Conservation (phyloP, 1,140 invertebrate genomes). For the Argopecten irradians region DNA sequence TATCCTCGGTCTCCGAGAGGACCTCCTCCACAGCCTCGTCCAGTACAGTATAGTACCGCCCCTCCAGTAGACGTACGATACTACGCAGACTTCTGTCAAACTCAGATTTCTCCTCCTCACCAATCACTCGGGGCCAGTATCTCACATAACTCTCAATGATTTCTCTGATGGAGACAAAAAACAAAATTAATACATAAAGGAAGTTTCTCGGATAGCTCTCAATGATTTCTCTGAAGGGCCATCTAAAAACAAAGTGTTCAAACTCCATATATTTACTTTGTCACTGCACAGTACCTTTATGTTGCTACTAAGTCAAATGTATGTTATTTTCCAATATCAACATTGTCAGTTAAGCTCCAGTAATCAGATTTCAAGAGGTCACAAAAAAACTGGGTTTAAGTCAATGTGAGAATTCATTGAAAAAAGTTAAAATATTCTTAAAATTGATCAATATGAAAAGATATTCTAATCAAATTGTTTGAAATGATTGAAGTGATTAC, state of each 20-base stretch:
- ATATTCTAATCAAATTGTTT: too few species aligned
- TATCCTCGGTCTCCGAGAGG: constrained; percentile 37
- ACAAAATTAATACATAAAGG: not conserved
- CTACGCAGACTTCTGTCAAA: constrained; percentile 52
- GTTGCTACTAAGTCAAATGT: too few species aligned
- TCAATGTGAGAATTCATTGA: too few species aligned
- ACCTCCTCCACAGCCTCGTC: constrained; percentile 59
- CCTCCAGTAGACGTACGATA: constrained; percentile 60
- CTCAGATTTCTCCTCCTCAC: constrained; percentile 47
- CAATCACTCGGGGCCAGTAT: constrained; percentile 44
- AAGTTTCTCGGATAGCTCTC: not conserved
- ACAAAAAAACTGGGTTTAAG: not conserved
- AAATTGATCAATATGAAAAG: too few species aligned
- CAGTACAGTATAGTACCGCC: constrained; percentile 59
- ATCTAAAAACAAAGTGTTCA: not conserved
- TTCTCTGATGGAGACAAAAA: constrained; percentile 47
- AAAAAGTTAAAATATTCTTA: too few species aligned
- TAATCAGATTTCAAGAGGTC: not conserved
- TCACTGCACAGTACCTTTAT: too few species aligned
- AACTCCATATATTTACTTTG: not conserved
- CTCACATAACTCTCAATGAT: constrained; percentile 57
- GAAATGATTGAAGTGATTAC: too few species aligned
- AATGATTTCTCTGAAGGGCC: not conserved
- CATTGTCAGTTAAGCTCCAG: not conserved
- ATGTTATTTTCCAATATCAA: too few species aligned